These are phyloP conservation scores for Lycocerus yunnanus DNA, from an alignment of 2,888 invertebrate genomes.

Conservation along the genomic window DNA sequence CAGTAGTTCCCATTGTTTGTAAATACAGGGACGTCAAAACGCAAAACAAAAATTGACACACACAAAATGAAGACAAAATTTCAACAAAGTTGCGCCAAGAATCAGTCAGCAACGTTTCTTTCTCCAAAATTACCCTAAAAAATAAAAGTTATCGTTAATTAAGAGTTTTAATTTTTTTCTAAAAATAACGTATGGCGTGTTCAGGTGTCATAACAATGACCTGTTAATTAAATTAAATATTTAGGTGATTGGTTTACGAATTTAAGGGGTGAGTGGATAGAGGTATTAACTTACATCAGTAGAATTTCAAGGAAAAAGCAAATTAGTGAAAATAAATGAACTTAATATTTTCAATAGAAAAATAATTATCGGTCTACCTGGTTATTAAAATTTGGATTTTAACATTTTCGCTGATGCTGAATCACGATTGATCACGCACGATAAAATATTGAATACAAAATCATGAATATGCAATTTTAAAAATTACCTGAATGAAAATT, in stretches of 20 bases:
- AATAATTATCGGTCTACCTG: too few species aligned
- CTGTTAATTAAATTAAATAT: not conserved
- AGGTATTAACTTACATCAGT: not conserved
- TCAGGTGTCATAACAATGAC: not conserved
- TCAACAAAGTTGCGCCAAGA: conserved; percentile 67
- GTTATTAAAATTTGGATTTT: too few species aligned
- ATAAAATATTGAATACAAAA: too few species aligned
- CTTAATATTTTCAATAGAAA: too few species aligned
- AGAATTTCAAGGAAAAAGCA: not conserved
- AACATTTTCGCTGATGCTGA: too few species aligned
- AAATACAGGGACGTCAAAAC: conserved; percentile 76
- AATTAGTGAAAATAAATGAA: too few species aligned
- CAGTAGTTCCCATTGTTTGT: conserved; percentile 78
- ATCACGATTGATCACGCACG: too few species aligned
- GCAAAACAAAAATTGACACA: conserved; percentile 77
- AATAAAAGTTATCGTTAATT: not conserved
- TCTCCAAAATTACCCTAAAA: conserved; percentile 66
- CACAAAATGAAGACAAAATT: conserved; percentile 61
- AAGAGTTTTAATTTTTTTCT: not conserved
- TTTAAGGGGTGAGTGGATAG: not conserved
- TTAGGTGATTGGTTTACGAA: not conserved
- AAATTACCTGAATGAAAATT: too few species aligned
- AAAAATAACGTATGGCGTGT: not conserved
- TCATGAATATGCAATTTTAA: too few species aligned
- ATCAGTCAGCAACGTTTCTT: conserved; percentile 68